Conservation (phyloP, 2,113 vertebrate species). For the Acrocephalus kingi region DNA sequence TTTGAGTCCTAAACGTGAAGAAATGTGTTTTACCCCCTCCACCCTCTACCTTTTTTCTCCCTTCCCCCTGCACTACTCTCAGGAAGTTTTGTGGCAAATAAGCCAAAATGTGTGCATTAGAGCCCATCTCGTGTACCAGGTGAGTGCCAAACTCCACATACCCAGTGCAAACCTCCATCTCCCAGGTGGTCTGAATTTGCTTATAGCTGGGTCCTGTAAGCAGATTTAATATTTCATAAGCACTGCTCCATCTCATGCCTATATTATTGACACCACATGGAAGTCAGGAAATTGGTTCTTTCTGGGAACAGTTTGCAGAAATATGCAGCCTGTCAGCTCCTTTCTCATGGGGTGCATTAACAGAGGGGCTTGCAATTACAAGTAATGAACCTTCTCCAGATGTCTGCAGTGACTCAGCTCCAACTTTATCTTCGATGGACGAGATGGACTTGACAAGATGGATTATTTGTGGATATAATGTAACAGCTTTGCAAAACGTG, state of each 20-base stretch:
- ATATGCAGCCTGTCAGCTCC: constrained; percentile 88
- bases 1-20: constrained; percentile 68
- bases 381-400: constrained; percentile 89
- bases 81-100: constrained; percentile 66
- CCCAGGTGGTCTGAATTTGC: constrained; percentile 94
- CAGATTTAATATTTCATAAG: constrained; percentile 98
- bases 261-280: constrained; percentile 98
- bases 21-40: constrained; percentile 56
- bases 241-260: constrained; percentile 86
- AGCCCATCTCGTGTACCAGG: constrained; percentile 52
- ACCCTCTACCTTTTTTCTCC: background rate
- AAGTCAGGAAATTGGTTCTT: constrained; percentile 92
- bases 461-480: constrained; percentile 76
- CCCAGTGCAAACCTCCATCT: constrained; percentile 76
- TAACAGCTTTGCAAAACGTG: constrained; percentile 60
- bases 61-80: background rate
- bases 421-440: constrained; percentile 73
- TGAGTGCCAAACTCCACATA: constrained; percentile 68
- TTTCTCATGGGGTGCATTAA: constrained; percentile 84
- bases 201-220: constrained; percentile 78
- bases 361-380: constrained; percentile 90
- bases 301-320: constrained; percentile 92
- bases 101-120: constrained; percentile 35
- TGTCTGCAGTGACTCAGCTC: constrained; percentile 83
- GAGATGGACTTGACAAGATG: constrained; percentile 78